Percentiles rank a stretch among this genome's conserved stretches.
Conservation (phyloP, 2,113 vertebrate genomes). For the Aphelocoma coerulescens region DNA sequence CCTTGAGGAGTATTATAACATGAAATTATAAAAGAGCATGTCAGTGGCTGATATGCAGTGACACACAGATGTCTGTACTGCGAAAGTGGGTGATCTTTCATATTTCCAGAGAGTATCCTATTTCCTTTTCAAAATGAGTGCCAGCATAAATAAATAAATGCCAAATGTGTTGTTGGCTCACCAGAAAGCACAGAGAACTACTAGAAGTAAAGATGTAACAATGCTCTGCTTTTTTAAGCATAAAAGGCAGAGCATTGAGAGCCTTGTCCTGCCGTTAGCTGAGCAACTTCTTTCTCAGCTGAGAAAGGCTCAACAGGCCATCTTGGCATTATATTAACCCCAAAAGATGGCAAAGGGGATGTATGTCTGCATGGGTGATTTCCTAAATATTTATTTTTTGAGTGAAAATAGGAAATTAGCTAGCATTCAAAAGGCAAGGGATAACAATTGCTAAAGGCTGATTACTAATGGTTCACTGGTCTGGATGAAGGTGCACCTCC, state of each 20-base stretch:
- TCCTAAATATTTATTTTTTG: not conserved
- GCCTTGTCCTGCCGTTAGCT: not conserved
- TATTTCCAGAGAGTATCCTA: not conserved
- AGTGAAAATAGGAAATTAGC: not conserved
- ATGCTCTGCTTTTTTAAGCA: not conserved
- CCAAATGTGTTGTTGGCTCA: not conserved
- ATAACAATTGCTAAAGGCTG: not conserved
- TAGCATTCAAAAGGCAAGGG: not conserved
- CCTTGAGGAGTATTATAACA: not conserved
- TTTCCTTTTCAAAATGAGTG: not conserved
- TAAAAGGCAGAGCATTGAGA: not conserved
- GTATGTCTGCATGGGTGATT: not conserved
- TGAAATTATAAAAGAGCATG: not conserved
- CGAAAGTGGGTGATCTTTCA: not conserved
- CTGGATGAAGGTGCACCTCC: not conserved
- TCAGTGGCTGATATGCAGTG: not conserved
- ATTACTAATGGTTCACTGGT: not conserved
- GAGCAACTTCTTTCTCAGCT: not conserved
- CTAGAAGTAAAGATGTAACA: not conserved
- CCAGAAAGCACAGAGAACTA: not conserved
- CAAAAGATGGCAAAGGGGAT: not conserved
- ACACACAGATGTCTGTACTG: not conserved
- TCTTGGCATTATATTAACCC: not conserved
- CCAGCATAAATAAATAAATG: not conserved
- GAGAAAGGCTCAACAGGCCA: not conserved